These are phyloP conservation scores for Mythimna vitellina DNA, from an alignment of 2,888 invertebrate genomes.

Conservation along the genomic window DNA sequence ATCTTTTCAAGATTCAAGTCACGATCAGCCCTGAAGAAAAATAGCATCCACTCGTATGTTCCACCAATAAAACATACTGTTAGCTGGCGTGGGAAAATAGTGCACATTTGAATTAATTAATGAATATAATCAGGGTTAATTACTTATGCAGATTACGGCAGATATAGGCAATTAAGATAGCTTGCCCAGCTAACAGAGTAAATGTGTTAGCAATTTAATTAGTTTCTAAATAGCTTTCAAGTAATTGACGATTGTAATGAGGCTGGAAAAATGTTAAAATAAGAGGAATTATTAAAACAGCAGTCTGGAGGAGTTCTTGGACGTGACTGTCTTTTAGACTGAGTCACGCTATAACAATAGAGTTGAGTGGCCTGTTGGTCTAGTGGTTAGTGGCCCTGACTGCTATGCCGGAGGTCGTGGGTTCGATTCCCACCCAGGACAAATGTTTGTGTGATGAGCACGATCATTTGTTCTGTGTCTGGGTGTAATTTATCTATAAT, in stretches of 20 bases:
- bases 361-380: no score
- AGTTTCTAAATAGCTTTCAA: slow-evolving; percentile 44
- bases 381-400: no score
- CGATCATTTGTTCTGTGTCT: no score
- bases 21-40: slow-evolving; percentile 3
- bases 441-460: no score
- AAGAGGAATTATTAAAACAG: slow-evolving; percentile 19
- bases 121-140: slow-evolving; percentile 41
- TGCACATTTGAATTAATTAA: slow-evolving; percentile 47
- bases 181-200: slow-evolving; percentile 28
- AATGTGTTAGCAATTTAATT: slow-evolving; percentile 44
- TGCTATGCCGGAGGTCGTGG: no score
- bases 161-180: slow-evolving; percentile 51
- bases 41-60: slow-evolving; percentile 1
- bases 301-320: slow-evolving; percentile 1
- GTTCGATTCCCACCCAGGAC: no score
- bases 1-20: neutral
- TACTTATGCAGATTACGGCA: slow-evolving; percentile 47
- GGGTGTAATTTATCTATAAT: no score
- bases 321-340: slow-evolving; percentile 11
- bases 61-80: slow-evolving; percentile 20
- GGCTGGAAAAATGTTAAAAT: slow-evolving; percentile 26
- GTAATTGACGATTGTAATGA: slow-evolving; percentile 40
- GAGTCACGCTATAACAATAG: neutral
- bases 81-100: slow-evolving; percentile 33